phyloP scores from a whole-genome alignment of 2,888 invertebrate species.

The Thysanoteuthis rhombus region DNA sequence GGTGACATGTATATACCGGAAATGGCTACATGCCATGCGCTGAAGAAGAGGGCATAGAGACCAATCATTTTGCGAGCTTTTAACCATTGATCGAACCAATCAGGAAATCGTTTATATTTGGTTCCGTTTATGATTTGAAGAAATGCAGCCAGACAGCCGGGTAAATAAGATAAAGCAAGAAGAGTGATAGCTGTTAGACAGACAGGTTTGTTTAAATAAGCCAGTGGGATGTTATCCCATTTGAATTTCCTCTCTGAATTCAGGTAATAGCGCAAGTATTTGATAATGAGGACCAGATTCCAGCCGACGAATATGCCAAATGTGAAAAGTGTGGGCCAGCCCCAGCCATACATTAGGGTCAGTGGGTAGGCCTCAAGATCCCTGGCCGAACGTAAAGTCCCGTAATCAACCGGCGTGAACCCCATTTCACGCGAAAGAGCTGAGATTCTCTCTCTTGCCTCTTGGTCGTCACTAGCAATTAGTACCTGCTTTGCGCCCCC shows the following conservation, averaged over 20 bases:
- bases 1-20: constrained; percentile 37
- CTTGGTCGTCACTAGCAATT: constrained; percentile 50
- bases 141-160: constrained; percentile 53
- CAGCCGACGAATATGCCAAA: constrained; percentile 53
- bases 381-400: constrained; percentile 48
- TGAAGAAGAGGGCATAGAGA: constrained; percentile 52
- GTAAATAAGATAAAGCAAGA: constrained; percentile 58
- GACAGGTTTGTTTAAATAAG: constrained; percentile 57
- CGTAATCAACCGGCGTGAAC: constrained; percentile 52
- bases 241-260: background rate
- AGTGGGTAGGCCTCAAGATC: constrained; percentile 53
- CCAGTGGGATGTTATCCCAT: constrained; percentile 42
- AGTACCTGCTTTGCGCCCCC: constrained; percentile 49
- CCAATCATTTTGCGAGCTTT: constrained; percentile 56
- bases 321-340: constrained; percentile 50
- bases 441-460: constrained; percentile 46
- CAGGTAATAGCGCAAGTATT: background rate
- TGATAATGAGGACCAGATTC: constrained; percentile 40
- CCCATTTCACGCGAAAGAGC: constrained; percentile 54
- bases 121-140: constrained; percentile 41
- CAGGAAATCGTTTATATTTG: constrained; percentile 55
- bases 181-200: constrained; percentile 59
- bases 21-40: constrained; percentile 51
- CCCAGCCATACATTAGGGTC: constrained; percentile 53
- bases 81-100: constrained; percentile 56